These are phyloP conservation scores for Rhysida immarginata DNA, from an alignment of 1,140 invertebrate species.

Conservation along the genomic window DNA sequence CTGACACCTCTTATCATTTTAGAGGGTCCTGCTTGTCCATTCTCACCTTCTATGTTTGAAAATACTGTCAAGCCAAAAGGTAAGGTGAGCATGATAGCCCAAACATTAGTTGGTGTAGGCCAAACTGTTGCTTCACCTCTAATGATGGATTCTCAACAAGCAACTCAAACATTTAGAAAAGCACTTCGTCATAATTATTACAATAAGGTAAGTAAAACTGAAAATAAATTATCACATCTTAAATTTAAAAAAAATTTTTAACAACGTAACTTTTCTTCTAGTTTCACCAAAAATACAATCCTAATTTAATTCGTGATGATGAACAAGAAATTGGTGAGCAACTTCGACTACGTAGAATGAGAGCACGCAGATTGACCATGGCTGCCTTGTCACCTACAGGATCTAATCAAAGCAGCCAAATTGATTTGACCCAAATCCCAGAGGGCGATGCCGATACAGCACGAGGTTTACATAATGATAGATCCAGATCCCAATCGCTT, in stretches of 20 bases:
- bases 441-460: conserved; percentile 14
- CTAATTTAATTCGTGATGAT: conserved; percentile 29
- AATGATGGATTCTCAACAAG: conserved; percentile 8
- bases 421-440: conserved; percentile 10
- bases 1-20: not conserved
- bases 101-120: conserved; percentile 8
- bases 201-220: conserved; percentile 15
- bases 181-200: conserved; percentile 17
- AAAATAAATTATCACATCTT: no score
- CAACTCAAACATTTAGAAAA: conserved; percentile 15
- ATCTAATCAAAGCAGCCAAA: conserved; percentile 11
- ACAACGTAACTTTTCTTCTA: no score
- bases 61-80: not conserved
- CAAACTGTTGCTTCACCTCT: conserved; percentile 10
- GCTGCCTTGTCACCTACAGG: conserved; percentile 16
- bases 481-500: conserved; percentile 4
- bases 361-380: conserved; percentile 23
- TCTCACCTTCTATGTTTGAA: not conserved
- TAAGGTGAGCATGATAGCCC: conserved; percentile 5
- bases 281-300: conserved; percentile 30
- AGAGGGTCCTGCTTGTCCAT: not conserved
- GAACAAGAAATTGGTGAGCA: conserved; percentile 25
- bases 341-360: conserved; percentile 20
- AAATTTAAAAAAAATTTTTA: no score
- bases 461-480: conserved; percentile 2